phyloP scores from a whole-genome alignment of 2,797 vertebrate species.

The Gallinago stenura region DNA sequence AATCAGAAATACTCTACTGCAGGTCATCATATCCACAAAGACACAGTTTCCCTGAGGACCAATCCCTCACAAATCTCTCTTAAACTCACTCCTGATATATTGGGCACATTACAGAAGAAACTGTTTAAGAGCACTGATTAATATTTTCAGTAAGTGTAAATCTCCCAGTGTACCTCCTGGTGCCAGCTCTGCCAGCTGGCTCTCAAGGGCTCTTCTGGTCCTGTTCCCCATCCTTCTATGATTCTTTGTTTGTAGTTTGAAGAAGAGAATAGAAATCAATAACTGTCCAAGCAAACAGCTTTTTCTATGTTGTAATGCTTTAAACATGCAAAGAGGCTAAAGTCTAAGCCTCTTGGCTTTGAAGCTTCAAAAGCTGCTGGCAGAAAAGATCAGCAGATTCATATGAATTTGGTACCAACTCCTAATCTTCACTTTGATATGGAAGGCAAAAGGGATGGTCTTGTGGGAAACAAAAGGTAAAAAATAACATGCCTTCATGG shows the following conservation, averaged over 20 bases:
- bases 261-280: conserved; percentile 6
- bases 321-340: conserved; percentile 23
- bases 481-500: neutral
- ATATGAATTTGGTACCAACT: neutral
- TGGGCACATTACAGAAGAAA: neutral
- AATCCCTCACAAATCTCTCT: conserved; percentile 21
- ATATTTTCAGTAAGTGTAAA: conserved; percentile 27
- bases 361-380: neutral
- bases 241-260: neutral
- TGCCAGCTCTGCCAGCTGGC: neutral
- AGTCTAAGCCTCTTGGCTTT: neutral
- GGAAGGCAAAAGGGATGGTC: neutral
- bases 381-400: neutral
- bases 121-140: conserved; percentile 27
- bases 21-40: conserved; percentile 12
- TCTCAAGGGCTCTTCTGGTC: neutral
- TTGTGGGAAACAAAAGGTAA: neutral
- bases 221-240: neutral
- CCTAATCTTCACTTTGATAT: neutral
- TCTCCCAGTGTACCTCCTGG: neutral
- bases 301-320: neutral
- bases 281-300: neutral
- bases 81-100: neutral
- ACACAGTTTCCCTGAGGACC: neutral
- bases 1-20: conserved; percentile 13